phyloP scores from a whole-genome alignment of 1,140 invertebrate genomes.

The Drosophila ananassae region DNA sequence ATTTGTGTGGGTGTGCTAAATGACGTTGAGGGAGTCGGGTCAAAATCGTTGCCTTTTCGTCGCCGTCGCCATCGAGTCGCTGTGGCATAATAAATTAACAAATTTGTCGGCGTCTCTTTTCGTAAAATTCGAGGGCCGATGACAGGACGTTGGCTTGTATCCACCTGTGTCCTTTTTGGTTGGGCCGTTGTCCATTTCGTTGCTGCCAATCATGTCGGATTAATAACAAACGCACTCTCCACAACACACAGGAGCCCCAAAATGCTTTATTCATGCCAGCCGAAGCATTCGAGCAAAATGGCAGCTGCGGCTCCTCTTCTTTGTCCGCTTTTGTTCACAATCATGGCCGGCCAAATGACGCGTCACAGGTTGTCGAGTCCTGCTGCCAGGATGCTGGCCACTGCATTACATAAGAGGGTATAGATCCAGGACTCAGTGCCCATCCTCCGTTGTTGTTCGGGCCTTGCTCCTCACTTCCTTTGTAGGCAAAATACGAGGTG shows the following conservation, averaged over 20 bases:
- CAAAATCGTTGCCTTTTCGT: slow-evolving; percentile 41
- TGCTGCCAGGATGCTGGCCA: slow-evolving; percentile 58
- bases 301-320: slow-evolving; percentile 57
- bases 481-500: too few relatives aligned
- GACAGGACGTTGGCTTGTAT: slow-evolving; percentile 62
- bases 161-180: slow-evolving; percentile 68
- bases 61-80: slow-evolving; percentile 34
- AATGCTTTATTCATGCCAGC: slow-evolving; percentile 74
- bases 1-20: slow-evolving; percentile 48
- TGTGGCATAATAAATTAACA: slow-evolving; percentile 81
- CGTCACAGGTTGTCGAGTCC: slow-evolving; percentile 63
- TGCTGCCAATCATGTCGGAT: slow-evolving; percentile 81
- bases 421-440: not conserved
- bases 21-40: slow-evolving; percentile 56
- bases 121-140: slow-evolving; percentile 62
- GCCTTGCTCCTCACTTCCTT: not conserved
- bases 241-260: slow-evolving; percentile 3
- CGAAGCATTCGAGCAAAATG: slow-evolving; percentile 70
- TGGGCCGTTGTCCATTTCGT: slow-evolving; percentile 64
- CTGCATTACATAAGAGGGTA: slow-evolving; percentile 63
- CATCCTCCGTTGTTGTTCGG: not conserved
- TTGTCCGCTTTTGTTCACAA: slow-evolving; percentile 30
- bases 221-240: slow-evolving; percentile 62
- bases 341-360: slow-evolving; percentile 69
- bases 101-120: slow-evolving; percentile 74